Percentiles rank a stretch among this genome's conserved stretches.
Conservation (phyloP, 2,113 vertebrate species). For the Ascaphus truei region DNA sequence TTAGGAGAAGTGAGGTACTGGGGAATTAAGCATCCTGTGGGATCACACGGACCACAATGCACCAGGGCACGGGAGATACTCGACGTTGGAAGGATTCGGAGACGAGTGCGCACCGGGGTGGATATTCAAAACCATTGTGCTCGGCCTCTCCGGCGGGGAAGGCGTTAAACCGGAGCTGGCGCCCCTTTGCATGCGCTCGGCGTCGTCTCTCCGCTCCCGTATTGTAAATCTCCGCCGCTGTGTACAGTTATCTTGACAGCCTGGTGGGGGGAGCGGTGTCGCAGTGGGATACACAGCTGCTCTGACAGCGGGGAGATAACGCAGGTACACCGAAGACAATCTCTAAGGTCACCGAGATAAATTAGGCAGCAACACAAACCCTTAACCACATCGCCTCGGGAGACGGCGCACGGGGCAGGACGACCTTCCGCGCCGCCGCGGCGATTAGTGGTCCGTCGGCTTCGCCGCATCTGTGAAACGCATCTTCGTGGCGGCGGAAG, state of each 20-base stretch:
- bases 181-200: not conserved
- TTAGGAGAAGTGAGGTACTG: no score
- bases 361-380: not conserved
- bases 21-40: no score
- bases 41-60: no score
- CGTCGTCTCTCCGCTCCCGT: not conserved
- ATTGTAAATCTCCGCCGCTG: conserved; percentile 15
- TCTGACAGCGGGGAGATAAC: conserved; percentile 16
- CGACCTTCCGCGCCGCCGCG: no score
- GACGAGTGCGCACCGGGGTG: no score
- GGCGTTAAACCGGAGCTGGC: no score
- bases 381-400: not conserved
- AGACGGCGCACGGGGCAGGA: no score
- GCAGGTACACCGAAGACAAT: conserved; percentile 3
- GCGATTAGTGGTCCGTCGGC: no score
- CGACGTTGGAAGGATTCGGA: no score
- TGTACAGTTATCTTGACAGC: conserved; percentile 23
- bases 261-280: not conserved
- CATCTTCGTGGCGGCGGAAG: not conserved
- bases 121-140: no score
- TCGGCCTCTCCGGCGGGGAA: no score
- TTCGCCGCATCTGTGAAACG: not conserved
- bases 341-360: conserved; percentile 7
- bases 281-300: not conserved
- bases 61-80: no score